phyloP scores from a whole-genome alignment of 2,797 vertebrate genomes.

The Betta splendens region DNA sequence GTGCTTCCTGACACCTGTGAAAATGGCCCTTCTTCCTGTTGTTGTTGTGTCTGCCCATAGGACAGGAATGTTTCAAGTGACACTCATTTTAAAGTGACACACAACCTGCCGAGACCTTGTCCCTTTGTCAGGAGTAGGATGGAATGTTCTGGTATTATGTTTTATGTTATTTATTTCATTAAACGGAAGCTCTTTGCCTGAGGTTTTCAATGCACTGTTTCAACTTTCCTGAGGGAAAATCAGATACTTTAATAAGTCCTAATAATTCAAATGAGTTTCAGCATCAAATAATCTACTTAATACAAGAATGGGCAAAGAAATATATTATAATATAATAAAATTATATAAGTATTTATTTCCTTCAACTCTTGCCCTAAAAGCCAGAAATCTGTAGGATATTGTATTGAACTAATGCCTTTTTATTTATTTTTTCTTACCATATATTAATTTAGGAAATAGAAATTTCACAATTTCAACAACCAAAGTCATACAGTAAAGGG shows the following conservation, averaged over 20 bases:
- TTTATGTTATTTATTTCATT: slow-evolving; percentile 26
- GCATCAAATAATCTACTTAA: neutral
- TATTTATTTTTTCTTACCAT: neutral
- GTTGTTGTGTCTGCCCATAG: slow-evolving; percentile 92
- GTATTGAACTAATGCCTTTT: neutral
- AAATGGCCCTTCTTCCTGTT: slow-evolving; percentile 95
- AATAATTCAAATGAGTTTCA: neutral
- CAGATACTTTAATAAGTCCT: too few relatives aligned
- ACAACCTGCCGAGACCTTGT: slow-evolving; percentile 27
- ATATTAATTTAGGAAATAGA: neutral
- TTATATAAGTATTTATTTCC: too few relatives aligned
- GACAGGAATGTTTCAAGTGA: slow-evolving; percentile 84
- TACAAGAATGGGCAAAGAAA: neutral
- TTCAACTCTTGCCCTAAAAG: slow-evolving; percentile 4
- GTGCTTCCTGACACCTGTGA: slow-evolving; percentile 97
- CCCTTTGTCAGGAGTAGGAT: slow-evolving; percentile 26
- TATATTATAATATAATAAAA: too few relatives aligned
- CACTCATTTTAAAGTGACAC: slow-evolving; percentile 77
- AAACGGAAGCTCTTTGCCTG: slow-evolving; percentile 6
- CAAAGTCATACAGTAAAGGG: neutral
- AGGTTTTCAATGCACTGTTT: neutral
- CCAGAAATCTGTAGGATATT: neutral
- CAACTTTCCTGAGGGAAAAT: too few relatives aligned
- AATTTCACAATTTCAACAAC: neutral
- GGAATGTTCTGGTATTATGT: slow-evolving; percentile 45